A percentile compares a stretch with the other conserved stretches of the same genome.
Evolutionary conservation across 2,113 vertebrate genomes (phyloP).

Genomic region (Eublepharis macularius): DNA sequence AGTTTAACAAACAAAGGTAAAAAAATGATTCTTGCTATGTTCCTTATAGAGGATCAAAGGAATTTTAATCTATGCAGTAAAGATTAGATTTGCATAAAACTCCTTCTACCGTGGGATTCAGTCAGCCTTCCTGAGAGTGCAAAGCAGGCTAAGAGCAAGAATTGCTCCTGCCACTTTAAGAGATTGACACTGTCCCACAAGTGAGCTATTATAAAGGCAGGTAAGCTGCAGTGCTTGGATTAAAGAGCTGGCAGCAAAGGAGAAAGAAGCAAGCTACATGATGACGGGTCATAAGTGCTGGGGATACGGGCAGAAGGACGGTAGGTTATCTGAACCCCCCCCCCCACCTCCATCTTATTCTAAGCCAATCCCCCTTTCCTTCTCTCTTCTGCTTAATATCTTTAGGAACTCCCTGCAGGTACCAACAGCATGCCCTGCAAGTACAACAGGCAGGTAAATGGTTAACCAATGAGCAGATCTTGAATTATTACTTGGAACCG

Average conservation of each 20-base stretch:
- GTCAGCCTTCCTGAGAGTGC: neutral
- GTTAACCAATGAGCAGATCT: conserved; percentile 18
- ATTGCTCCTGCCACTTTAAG: conserved; percentile 76
- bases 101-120: no score
- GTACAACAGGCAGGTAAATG: conserved; percentile 42
- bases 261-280: conserved; percentile 39
- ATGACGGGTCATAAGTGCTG: conserved; percentile 88
- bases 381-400: conserved; percentile 25
- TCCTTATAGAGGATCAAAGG: no score
- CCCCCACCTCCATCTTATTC: neutral
- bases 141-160: neutral
- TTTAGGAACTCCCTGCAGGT: conserved; percentile 46
- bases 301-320: conserved; percentile 92
- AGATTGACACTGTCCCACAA: conserved; percentile 59
- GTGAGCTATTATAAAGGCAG: conserved; percentile 63
- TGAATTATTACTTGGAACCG: neutral
- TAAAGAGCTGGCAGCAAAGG: conserved; percentile 24
- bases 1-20: no score
- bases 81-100: no score
- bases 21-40: no score
- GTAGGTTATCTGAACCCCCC: conserved; percentile 75
- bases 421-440: conserved; percentile 29
- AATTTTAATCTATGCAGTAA: no score
- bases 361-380: conserved; percentile 2
- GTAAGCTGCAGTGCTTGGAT: conserved; percentile 48